Conservation (phyloP, 2,888 invertebrate genomes). For the Panorpa germanica region DNA sequence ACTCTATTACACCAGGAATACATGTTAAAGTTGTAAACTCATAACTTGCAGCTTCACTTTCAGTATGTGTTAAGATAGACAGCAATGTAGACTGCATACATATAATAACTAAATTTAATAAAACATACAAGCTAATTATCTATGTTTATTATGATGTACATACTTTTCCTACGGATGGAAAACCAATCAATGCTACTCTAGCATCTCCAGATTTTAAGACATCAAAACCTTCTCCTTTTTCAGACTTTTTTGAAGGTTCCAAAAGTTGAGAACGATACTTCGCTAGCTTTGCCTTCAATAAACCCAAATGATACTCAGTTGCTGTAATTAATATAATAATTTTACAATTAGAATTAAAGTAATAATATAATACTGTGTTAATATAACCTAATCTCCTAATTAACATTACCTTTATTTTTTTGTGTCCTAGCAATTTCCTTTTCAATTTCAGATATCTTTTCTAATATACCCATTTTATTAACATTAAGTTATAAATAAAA, state of each 20-base stretch:
- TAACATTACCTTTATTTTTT: constrained; percentile 83
- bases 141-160: constrained; percentile 13
- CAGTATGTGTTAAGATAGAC: constrained; percentile 87
- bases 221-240: constrained; percentile 97
- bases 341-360: neutral
- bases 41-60: constrained; percentile 93
- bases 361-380: neutral
- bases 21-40: constrained; percentile 98
- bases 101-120: constrained; percentile 10
- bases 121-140: constrained; percentile 5
- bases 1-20: constrained; percentile 97
- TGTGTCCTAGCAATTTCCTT: constrained; percentile 96
- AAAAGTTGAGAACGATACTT: constrained; percentile 87
- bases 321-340: constrained; percentile 34
- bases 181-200: constrained; percentile 91
- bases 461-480: constrained; percentile 82
- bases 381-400: constrained; percentile 6
- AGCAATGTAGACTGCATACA: constrained; percentile 70
- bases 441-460: constrained; percentile 97
- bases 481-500: constrained; percentile 1
- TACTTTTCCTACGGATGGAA: constrained; percentile 95
- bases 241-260: constrained; percentile 85
- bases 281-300: constrained; percentile 91
- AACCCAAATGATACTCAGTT: constrained; percentile 96
- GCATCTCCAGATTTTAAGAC: constrained; percentile 99